A percentile compares a stretch with the other conserved stretches of the same genome.
These are phyloP conservation scores for Spea bombifrons DNA, from an alignment of 2,113 vertebrate genomes.

Conservation along the genomic window DNA sequence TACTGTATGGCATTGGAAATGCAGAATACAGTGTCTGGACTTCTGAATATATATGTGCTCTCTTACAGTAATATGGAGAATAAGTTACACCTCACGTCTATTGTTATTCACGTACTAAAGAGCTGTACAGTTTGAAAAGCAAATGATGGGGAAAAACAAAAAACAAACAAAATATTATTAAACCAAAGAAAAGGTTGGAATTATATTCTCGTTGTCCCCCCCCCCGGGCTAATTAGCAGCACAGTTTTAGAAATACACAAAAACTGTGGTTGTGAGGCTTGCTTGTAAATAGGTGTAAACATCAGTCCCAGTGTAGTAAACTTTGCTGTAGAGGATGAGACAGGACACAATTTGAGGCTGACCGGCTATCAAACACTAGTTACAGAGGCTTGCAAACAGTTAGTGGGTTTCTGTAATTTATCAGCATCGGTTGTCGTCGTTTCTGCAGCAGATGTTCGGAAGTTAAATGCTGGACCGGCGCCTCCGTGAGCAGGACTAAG, in stretches of 20 bases:
- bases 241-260: constrained; percentile 70
- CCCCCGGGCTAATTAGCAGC: constrained; percentile 58
- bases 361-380: constrained; percentile 89
- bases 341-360: constrained; percentile 62
- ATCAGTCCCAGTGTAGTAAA: constrained; percentile 75
- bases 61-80: constrained; percentile 74
- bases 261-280: constrained; percentile 74
- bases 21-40: constrained; percentile 78
- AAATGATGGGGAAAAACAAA: constrained; percentile 55
- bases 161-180: neutral
- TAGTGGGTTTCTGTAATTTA: constrained; percentile 94
- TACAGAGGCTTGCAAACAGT: constrained; percentile 95
- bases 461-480: constrained; percentile 82
- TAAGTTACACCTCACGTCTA: constrained; percentile 73
- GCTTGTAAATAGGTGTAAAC: constrained; percentile 72
- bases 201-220: constrained; percentile 32
- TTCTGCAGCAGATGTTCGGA: constrained; percentile 78
- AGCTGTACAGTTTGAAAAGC: constrained; percentile 73
- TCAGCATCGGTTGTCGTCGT: constrained; percentile 80
- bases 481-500: constrained; percentile 89
- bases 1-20: constrained; percentile 48
- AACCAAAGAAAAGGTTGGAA: constrained; percentile 20
- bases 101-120: constrained; percentile 71
- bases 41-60: constrained; percentile 71
- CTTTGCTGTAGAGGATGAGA: constrained; percentile 64